A percentile compares a stretch with the other conserved stretches of the same genome.
phyloP scores from a whole-genome alignment of 2,888 invertebrate species.

The Ormyrus labotus region DNA sequence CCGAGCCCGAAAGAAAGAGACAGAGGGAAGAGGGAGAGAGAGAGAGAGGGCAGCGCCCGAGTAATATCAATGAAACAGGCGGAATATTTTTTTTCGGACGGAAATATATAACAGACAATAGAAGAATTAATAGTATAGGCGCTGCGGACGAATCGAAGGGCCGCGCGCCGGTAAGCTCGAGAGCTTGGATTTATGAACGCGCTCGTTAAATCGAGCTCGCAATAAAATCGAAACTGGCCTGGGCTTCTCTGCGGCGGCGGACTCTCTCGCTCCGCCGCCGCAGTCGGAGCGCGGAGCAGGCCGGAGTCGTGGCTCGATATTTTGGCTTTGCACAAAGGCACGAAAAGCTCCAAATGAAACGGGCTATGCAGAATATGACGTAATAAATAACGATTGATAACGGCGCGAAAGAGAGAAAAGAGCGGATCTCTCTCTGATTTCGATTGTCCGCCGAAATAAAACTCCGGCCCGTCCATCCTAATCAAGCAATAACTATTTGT shows the following conservation, averaged over 20 bases:
- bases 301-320: constrained; percentile 6
- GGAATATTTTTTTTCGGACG: constrained; percentile 17
- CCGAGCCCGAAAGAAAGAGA: neutral
- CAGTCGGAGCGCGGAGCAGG: too few relatives aligned
- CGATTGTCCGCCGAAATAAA: constrained; percentile 41
- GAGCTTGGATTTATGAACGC: constrained; percentile 58
- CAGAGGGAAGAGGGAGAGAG: neutral
- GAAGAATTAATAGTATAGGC: constrained; percentile 55
- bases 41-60: neutral
- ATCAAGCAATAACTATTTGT: constrained; percentile 76
- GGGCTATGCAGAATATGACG: constrained; percentile 48
- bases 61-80: constrained; percentile 49
- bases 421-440: constrained; percentile 3
- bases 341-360: constrained; percentile 49
- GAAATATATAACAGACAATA: constrained; percentile 54
- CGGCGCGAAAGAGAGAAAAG: neutral
- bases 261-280: constrained; percentile 11
- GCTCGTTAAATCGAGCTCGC: constrained; percentile 55
- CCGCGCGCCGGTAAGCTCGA: constrained; percentile 45
- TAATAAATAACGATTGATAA: constrained; percentile 53
- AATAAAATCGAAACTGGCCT: constrained; percentile 59
- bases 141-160: constrained; percentile 40
- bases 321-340: constrained; percentile 14
- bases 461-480: constrained; percentile 66
- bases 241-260: neutral